Percentiles rank a stretch among this genome's conserved stretches.
phyloP scores from a whole-genome alignment of 53 echinoderm and acorn worm species.

The Paelopatides confundens region DNA sequence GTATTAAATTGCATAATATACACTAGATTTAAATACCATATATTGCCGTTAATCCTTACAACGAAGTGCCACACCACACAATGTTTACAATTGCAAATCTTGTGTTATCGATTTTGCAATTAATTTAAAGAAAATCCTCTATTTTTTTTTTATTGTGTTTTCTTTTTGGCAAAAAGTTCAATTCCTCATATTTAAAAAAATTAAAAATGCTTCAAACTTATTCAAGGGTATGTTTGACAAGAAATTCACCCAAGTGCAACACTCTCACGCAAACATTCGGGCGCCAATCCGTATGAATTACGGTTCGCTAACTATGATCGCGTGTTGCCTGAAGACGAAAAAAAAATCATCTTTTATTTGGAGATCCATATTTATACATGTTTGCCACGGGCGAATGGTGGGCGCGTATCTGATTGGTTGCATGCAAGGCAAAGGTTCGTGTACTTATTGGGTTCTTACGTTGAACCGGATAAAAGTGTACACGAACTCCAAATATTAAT shows the following conservation, averaged over 20 bases:
- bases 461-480: conserved; percentile 15
- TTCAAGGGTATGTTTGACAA: not conserved
- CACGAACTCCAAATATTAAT: not conserved
- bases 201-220: not conserved
- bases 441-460: not conserved
- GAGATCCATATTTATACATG: conserved; percentile 14
- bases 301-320: conserved; percentile 34
- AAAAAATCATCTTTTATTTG: not conserved
- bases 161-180: too few species aligned
- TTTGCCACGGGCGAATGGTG: conserved; percentile 12
- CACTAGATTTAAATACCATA: too few species aligned
- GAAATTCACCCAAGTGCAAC: not conserved
- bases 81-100: too few species aligned
- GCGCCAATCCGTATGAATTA: conserved; percentile 46
- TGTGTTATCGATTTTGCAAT: too few species aligned
- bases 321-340: not conserved
- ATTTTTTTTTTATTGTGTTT: too few species aligned
- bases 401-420: not conserved
- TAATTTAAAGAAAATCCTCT: too few species aligned
- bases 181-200: too few species aligned
- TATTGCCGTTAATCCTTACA: too few species aligned
- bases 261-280: not conserved
- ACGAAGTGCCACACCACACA: too few species aligned
- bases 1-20: too few species aligned
- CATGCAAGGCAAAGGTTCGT: not conserved